Base-by-base conservation (phyloP, 92 coral and sea anemone genomes). In the Pocillopora meandrina region DNA sequence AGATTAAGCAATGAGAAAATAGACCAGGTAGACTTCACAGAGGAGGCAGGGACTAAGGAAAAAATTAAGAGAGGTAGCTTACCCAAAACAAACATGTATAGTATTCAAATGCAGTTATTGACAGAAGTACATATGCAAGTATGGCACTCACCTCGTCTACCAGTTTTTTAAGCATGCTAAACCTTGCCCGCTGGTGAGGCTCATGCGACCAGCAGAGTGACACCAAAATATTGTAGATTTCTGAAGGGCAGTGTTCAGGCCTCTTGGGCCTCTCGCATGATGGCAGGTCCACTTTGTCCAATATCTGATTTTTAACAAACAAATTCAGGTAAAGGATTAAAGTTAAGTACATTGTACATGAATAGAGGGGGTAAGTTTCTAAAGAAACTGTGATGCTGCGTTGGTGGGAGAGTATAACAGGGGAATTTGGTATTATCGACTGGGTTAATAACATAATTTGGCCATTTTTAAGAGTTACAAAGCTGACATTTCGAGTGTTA, bases 241-340 rank as follows among this genome's bases (percentile, higher is more conserved):
- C 87, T 10, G 89, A 73, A 0, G 99, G 99, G 76, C 99, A 96
- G 70, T 96, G 97, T 60, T 88, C 92, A 55, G 99, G 99, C 79
- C 91, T 91, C 65, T 79, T 90, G 2, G 99, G 99, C 42, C 99
- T 80, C 33, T 93, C 92, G 82, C 93, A 89, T 13, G 85, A 75
- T n/a, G 99, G 99, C 85, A 82, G 72, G 56, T 95, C 99, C 17
- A 96, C 91, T 69, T 91, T 96, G 19, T 90, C 93, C 23, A 96
- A 89, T 21, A 96, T 95, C 99, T 96, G 58, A 69, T 33, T 70
- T 68, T 36, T 12, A 7, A 65, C 17, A 49, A 0, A 66, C 18
- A 66, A 19, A 12, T 66, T 42, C 52, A 42, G 52, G 52, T 42
- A 42, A 42, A 2, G 52, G 6, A 42, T 7, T 42, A 42, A 42